These are phyloP conservation scores for Megaptera novaeangliae DNA, from an alignment of 2,113 vertebrate species.

Conservation along the genomic window DNA sequence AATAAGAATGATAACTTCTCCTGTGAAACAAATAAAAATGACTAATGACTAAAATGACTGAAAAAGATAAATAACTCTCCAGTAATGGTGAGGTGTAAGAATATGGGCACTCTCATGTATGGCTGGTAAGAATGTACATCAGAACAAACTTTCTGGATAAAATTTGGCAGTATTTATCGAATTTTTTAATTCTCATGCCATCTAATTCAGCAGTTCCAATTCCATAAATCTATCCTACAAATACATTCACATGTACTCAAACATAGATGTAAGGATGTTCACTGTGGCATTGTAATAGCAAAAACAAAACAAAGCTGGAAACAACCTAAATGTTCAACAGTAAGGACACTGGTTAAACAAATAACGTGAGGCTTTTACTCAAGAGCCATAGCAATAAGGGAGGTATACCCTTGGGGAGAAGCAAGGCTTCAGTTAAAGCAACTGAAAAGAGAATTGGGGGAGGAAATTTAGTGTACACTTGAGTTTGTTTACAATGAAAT, in stretches of 20 bases:
- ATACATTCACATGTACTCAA: neutral
- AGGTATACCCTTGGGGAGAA: neutral
- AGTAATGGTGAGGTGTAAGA: neutral
- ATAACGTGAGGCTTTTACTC: neutral
- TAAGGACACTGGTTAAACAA: neutral
- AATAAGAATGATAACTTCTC: neutral
- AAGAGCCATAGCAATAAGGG: neutral
- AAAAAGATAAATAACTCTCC: neutral
- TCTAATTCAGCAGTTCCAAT: neutral
- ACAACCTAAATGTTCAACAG: neutral
- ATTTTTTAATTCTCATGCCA: neutral
- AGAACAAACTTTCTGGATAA: constrained; percentile 6
- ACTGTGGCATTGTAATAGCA: neutral
- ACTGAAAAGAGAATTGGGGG: neutral
- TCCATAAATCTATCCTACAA: neutral
- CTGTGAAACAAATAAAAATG: neutral
- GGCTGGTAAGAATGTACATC: neutral
- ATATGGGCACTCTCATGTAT: neutral
- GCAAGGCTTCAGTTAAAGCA: neutral
- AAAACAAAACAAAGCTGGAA: neutral
- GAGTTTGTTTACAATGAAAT: neutral
- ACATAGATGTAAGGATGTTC: neutral
- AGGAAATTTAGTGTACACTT: neutral
- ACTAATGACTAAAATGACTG: neutral
- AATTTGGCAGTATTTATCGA: neutral